Conservation (phyloP, 2,888 invertebrate species). For the Operophtera brumata region DNA sequence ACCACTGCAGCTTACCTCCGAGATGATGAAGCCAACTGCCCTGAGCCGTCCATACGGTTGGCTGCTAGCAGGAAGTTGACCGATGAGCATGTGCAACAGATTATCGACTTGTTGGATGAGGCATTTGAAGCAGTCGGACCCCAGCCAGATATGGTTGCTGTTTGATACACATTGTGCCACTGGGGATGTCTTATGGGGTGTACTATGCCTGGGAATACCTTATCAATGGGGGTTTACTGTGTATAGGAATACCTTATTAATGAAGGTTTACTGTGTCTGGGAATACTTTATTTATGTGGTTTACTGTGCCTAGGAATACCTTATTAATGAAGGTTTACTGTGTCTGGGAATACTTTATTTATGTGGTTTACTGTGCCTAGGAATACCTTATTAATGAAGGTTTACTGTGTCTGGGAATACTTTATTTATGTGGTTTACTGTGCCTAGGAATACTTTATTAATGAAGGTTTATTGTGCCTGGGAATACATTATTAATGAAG, state of each 20-base stretch:
- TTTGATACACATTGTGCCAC: conserved; percentile 21
- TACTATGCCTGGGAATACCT: background rate
- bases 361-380: background rate
- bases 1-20: conserved; percentile 86
- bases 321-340: no score
- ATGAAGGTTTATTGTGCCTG: no score
- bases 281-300: background rate
- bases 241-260: no score
- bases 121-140: conserved; percentile 68
- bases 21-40: conserved; percentile 82
- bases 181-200: background rate
- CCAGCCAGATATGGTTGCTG: conserved; percentile 50
- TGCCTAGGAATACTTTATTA: background rate
- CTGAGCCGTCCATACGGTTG: conserved; percentile 87
- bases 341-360: background rate
- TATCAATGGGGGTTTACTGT: background rate
- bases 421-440: background rate
- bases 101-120: conserved; percentile 62
- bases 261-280: no score
- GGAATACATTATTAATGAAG: background rate
- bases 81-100: conserved; percentile 79
- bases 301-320: no score
- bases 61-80: conserved; percentile 84
- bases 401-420: no score
- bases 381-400: no score